phyloP scores from a whole-genome alignment of 2,888 invertebrate species.

The Xiphydria camelus region DNA sequence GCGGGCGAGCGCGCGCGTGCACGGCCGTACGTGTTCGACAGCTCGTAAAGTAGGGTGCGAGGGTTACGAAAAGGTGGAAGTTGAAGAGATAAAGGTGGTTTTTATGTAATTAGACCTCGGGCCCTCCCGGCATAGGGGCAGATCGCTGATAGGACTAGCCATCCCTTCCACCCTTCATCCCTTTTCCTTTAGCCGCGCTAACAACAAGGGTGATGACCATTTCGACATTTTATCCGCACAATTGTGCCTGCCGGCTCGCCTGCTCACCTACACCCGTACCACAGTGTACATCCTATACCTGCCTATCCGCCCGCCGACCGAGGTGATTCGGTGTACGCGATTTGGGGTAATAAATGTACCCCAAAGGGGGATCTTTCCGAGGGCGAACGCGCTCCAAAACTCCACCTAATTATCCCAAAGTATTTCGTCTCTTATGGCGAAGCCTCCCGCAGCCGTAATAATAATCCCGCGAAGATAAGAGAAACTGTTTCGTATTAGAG shows the following conservation, averaged over 20 bases:
- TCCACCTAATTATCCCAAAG: too few relatives aligned
- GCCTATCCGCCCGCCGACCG: too few relatives aligned
- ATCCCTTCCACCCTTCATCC: not conserved
- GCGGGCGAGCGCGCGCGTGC: too few relatives aligned
- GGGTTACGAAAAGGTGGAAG: constrained; percentile 2
- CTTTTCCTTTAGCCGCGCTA: not conserved
- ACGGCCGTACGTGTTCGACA: too few relatives aligned
- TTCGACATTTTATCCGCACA: constrained; percentile 9
- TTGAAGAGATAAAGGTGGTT: constrained; percentile 19
- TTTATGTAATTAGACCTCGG: constrained; percentile 24
- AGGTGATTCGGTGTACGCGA: not conserved
- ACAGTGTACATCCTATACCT: constrained; percentile 6
- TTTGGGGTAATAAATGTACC: constrained; percentile 4
- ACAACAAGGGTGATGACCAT: constrained; percentile 11
- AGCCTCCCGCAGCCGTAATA: too few relatives aligned
- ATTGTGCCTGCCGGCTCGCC: constrained; percentile 5
- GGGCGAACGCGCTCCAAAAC: too few relatives aligned
- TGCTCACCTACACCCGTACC: too few relatives aligned
- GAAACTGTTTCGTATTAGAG: too few relatives aligned
- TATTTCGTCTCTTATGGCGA: too few relatives aligned
- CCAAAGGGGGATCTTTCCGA: too few relatives aligned
- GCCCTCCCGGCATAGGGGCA: constrained; percentile 1
- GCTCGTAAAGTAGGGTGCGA: not conserved
- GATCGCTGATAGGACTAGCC: constrained; percentile 19
- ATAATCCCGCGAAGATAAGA: too few relatives aligned